A percentile compares a stretch with the other conserved stretches of the same genome.
These are phyloP conservation scores for Tricholaema leucomelas DNA, from an alignment of 2,113 vertebrate genomes.

Conservation along the genomic window DNA sequence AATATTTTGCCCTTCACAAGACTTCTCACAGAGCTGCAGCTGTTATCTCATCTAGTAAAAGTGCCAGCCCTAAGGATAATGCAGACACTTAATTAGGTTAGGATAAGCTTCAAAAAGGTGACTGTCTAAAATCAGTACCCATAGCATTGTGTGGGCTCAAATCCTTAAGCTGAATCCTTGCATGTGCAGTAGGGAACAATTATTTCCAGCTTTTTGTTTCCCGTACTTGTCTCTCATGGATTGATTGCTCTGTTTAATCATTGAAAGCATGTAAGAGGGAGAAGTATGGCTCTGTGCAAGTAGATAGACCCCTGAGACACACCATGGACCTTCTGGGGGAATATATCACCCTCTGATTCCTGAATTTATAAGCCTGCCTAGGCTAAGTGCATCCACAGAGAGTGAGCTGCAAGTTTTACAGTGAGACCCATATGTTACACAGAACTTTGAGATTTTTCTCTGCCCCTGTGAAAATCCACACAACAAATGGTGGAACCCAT, in stretches of 20 bases:
- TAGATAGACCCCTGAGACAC: background rate
- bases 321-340: background rate
- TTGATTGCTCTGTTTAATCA: background rate
- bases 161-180: background rate
- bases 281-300: background rate
- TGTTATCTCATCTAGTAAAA: slow-evolving; percentile 62
- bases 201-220: background rate
- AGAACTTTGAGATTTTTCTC: background rate
- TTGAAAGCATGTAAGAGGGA: background rate
- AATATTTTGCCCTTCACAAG: slow-evolving; percentile 57
- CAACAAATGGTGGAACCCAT: background rate
- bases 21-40: slow-evolving; percentile 54
- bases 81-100: slow-evolving; percentile 52
- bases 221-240: background rate
- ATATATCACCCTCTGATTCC: background rate
- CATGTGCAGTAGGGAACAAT: background rate
- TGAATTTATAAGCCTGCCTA: background rate
- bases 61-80: slow-evolving; percentile 50
- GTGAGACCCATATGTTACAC: background rate
- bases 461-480: slow-evolving; percentile 18
- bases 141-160: slow-evolving; percentile 4
- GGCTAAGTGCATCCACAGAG: background rate
- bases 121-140: slow-evolving; percentile 28
- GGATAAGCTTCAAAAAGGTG: slow-evolving; percentile 46
- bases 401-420: background rate